These are phyloP conservation scores for Embiotoca jacksoni DNA, from an alignment of 2,113 vertebrate genomes.

Conservation along the genomic window DNA sequence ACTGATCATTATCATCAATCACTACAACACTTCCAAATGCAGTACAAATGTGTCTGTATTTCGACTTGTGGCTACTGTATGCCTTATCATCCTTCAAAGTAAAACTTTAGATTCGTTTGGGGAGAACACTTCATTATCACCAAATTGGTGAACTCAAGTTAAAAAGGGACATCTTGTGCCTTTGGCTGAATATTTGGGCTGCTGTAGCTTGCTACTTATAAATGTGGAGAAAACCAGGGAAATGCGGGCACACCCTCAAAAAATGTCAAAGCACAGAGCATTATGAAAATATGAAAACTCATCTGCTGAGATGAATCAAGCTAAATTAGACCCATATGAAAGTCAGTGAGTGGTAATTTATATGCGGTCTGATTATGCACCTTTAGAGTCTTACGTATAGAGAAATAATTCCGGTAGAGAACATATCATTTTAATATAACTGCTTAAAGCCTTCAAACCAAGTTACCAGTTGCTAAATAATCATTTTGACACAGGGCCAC, in stretches of 20 bases:
- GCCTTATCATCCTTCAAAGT: conserved; percentile 15
- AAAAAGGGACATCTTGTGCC: conserved; percentile 43
- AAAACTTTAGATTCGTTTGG: conserved; percentile 32
- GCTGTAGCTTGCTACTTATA: conserved; percentile 23
- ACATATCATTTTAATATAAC: conserved; percentile 10
- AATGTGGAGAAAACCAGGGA: conserved; percentile 21
- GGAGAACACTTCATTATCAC: conserved; percentile 38
- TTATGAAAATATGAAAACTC: conserved; percentile 18
- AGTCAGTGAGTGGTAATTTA: conserved; percentile 23
- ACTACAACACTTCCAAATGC: neutral
- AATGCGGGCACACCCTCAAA: neutral
- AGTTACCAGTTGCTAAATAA: conserved; percentile 13
- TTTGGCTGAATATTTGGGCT: conserved; percentile 51
- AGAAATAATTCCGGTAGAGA: conserved; percentile 15
- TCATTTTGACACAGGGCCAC: neutral
- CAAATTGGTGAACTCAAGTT: conserved; percentile 40
- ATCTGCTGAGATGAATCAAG: conserved; percentile 23
- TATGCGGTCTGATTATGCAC: conserved; percentile 2
- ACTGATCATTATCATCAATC: neutral
- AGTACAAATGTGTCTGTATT: neutral
- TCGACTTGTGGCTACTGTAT: conserved; percentile 4
- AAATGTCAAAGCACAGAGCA: conserved; percentile 23
- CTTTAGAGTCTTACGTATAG: conserved; percentile 4
- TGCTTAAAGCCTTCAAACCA: neutral
- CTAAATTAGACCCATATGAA: conserved; percentile 31